Conservation (phyloP, 2,797 vertebrate genomes). For the Oophaga sylvatica region DNA sequence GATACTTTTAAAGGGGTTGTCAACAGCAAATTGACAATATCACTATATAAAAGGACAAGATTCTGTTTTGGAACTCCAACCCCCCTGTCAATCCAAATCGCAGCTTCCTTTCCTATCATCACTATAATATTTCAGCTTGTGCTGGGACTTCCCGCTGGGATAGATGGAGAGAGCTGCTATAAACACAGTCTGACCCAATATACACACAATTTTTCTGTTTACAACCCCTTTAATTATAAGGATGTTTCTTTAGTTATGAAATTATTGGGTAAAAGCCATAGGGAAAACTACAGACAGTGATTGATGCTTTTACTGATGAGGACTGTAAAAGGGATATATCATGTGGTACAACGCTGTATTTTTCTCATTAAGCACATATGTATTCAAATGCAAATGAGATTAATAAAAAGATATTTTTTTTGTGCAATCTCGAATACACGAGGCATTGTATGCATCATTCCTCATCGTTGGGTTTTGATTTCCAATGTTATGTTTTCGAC, state of each 20-base stretch:
- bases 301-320: neutral
- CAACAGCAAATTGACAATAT: neutral
- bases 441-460: too few species aligned
- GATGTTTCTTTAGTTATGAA: neutral
- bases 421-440: too few species aligned
- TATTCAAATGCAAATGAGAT: conserved; percentile 4
- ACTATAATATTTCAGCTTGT: neutral
- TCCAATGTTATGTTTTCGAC: too few species aligned
- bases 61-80: neutral
- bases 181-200: neutral
- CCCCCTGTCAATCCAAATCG: neutral
- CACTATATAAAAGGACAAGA: neutral
- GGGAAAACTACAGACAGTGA: neutral
- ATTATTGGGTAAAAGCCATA: conserved; percentile 14
- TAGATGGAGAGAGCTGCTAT: neutral
- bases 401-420: neutral
- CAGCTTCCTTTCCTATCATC: neutral
- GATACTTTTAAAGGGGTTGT: neutral
- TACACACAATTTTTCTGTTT: neutral
- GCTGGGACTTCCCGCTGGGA: neutral
- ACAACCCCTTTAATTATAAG: neutral
- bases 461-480: too few species aligned
- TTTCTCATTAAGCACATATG: conserved; percentile 12
- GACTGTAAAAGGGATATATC: neutral
- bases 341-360: neutral